A percentile compares a stretch with the other conserved stretches of the same genome.
Evolutionary conservation across 2,797 vertebrate species (phyloP).

Genomic region (Gallinago nigripennis): DNA sequence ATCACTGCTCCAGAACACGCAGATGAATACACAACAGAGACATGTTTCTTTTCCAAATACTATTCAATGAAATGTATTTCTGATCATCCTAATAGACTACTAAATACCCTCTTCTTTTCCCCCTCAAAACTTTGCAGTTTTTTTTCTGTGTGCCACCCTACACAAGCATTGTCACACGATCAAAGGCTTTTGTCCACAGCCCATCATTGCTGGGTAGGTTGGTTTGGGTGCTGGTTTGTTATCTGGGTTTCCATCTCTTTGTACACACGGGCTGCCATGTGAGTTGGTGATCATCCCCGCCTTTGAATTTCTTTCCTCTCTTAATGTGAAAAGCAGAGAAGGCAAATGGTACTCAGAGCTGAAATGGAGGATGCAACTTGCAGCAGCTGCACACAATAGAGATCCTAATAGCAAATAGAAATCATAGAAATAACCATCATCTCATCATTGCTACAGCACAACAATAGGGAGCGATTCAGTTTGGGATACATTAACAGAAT

Average conservation of each 20-base stretch:
- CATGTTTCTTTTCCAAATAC: background rate
- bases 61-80: background rate
- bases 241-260: background rate
- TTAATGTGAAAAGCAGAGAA: background rate
- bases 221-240: background rate
- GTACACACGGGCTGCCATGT: background rate
- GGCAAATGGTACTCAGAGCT: background rate
- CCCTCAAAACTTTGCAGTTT: background rate
- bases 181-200: background rate
- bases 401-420: background rate
- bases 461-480: background rate
- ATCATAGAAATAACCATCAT: background rate
- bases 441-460: background rate
- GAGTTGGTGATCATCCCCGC: background rate
- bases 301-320: background rate
- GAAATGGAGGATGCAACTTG: background rate
- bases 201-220: background rate
- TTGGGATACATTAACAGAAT: background rate
- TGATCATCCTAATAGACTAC: background rate
- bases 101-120: background rate
- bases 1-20: background rate
- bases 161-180: rapidly evolving
- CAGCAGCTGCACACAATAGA: slow-evolving; percentile 11
- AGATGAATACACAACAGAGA: background rate
- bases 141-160: background rate